Evolutionary conservation across 2,797 vertebrate species (phyloP).

Genomic region (Uromys caudimaculatus): DNA sequence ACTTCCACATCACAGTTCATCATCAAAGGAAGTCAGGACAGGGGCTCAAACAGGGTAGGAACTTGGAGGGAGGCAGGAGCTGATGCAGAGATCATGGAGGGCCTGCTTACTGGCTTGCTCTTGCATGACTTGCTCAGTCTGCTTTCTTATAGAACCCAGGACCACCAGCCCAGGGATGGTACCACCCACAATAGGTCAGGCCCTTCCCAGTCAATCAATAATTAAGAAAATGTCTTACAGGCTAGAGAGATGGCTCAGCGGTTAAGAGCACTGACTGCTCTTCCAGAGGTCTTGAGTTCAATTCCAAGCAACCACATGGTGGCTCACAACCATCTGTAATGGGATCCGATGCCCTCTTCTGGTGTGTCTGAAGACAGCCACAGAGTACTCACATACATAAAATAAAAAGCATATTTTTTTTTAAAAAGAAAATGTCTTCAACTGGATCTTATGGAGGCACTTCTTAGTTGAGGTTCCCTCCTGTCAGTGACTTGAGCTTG

Average conservation of each 20-base stretch:
- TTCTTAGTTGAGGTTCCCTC: not conserved
- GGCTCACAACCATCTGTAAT: too few relatives aligned
- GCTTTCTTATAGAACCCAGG: not conserved
- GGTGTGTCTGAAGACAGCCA: too few relatives aligned
- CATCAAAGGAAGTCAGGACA: not conserved
- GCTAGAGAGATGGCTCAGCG: not conserved
- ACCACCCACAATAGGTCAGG: not conserved
- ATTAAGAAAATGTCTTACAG: not conserved
- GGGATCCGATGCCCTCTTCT: too few relatives aligned
- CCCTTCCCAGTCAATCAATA: not conserved
- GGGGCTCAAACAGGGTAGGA: not conserved
- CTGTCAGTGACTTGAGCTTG: not conserved
- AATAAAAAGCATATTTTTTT: too few relatives aligned
- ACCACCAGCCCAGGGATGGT: not conserved
- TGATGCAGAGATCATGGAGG: not conserved
- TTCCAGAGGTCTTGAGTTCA: too few relatives aligned
- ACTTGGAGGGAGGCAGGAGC: not conserved
- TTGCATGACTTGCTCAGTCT: not conserved
- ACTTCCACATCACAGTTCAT: not conserved
- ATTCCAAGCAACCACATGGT: too few relatives aligned
- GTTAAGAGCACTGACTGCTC: too few relatives aligned
- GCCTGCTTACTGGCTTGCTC: not conserved
- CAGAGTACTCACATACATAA: too few relatives aligned
- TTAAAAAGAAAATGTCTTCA: too few relatives aligned
- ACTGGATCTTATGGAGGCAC: not conserved